Base-by-base conservation (phyloP, 2,113 vertebrate species). In the Perca flavescens region DNA sequence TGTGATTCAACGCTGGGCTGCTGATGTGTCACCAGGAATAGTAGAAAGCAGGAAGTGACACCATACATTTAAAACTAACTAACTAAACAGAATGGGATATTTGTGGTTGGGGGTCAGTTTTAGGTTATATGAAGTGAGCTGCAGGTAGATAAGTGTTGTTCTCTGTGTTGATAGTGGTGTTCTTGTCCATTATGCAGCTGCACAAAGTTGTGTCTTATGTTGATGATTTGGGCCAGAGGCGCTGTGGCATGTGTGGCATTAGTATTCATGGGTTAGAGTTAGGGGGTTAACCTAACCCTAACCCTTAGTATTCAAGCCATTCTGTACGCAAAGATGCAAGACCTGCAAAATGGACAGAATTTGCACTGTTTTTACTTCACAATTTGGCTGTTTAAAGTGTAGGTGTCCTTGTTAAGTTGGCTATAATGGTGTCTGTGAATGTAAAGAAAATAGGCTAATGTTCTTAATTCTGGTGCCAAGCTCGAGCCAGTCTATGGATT, bases 21-120 rank as follows among this genome's bases (percentile, higher is more conserved):
- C 53, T 47, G 70, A 78, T 84, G 74, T 65, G 70, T 75, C 83
- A 77, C 43, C 66, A 60, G 46, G 31, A 69, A 5, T 61, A 4
- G 21, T 66, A 46, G 54, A 58, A 12, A 56, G 25, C 17, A 79
- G 62, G 75, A 79, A 73, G 54, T 70, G 74, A 77, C n/a, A 22
- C 11, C 47, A 69, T 40, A 69, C 67, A 31, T 69, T 40, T 31
- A 62, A 72, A 53, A 25, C 19, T 1, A 22, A 43, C 40, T 43
- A 43, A 3, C 9, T n/a, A 52, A 36, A 4, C 22, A 81, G 62
- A 56, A 1, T 1, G 21, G 8, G 63, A 70, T 28, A 31, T 13
- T 34, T 77, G 66, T 34, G 46, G 17, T 53, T n/a, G 40, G 16
- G n/a, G n/a, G 14, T 22, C 9, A 6, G 25, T 52, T 34, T 53